A percentile compares a stretch with the other conserved stretches of the same genome.
phyloP scores from a whole-genome alignment of 2,888 invertebrate species.

The Clunio marinus region DNA sequence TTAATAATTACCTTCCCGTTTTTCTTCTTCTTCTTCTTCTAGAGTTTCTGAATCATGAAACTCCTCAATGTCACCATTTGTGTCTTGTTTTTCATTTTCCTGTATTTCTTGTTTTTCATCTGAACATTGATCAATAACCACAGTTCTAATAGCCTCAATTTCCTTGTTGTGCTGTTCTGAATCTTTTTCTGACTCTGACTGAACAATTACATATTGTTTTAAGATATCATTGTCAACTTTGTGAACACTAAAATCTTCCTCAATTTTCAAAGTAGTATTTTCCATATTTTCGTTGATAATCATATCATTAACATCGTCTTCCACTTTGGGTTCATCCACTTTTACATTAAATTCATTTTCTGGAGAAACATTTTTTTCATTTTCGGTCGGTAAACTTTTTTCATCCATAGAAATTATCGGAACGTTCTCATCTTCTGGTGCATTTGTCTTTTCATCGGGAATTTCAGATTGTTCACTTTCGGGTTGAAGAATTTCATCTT shows the following conservation, averaged over 20 bases:
- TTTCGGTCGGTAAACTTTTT: neutral
- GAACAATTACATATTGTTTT: neutral
- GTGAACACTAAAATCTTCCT: neutral
- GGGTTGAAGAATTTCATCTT: conserved; percentile 13
- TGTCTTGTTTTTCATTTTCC: conserved; percentile 22
- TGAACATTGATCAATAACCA: conserved; percentile 28
- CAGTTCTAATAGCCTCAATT: neutral
- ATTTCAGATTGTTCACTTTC: conserved; percentile 23
- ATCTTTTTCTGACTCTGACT: neutral
- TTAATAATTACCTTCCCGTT: too few relatives aligned
- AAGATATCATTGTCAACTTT: neutral
- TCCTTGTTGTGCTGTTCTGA: too few relatives aligned
- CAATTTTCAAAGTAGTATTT: neutral
- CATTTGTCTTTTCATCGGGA: conserved; percentile 1
- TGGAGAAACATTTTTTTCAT: neutral
- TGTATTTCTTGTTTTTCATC: conserved; percentile 7
- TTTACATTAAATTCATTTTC: too few relatives aligned
- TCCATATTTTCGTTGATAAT: neutral
- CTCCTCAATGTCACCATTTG: conserved; percentile 27
- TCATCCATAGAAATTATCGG: conserved; percentile 1
- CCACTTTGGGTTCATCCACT: neutral
- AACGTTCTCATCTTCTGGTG: neutral
- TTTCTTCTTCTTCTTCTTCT: conserved; percentile 13
- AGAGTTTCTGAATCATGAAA: conserved; percentile 27
- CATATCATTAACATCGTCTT: neutral